Conservation (phyloP, 2,888 invertebrate genomes). For the Nebria salina region DNA sequence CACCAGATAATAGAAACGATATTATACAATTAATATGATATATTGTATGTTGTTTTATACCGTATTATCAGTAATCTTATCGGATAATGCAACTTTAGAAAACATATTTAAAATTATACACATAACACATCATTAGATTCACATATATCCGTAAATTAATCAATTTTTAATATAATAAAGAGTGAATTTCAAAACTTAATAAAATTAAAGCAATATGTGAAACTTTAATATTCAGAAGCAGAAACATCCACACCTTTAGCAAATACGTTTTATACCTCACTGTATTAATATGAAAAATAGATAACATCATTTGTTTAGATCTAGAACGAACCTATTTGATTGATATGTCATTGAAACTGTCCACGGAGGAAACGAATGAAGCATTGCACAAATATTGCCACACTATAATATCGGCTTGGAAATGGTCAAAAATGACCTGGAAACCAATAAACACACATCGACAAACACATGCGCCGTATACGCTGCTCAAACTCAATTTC, state of each 20-base stretch:
- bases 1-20: neutral
- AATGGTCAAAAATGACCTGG: neutral
- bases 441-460: neutral
- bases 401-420: neutral
- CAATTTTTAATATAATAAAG: too few species aligned
- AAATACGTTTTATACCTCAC: neutral
- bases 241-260: neutral
- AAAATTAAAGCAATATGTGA: too few species aligned
- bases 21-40: neutral
- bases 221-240: neutral
- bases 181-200: too few species aligned
- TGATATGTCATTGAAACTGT: neutral
- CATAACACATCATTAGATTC: too few species aligned
- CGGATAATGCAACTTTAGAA: too few species aligned
- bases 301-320: neutral
- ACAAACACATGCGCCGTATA: neutral
- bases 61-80: too few species aligned
- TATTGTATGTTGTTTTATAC: too few species aligned
- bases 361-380: neutral
- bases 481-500: neutral
- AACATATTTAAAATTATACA: too few species aligned
- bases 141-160: too few species aligned
- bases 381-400: neutral
- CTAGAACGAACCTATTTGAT: neutral
- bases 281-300: neutral